These are phyloP conservation scores for Electrophaes corylata DNA, from an alignment of 2,888 invertebrate species.

Conservation along the genomic window DNA sequence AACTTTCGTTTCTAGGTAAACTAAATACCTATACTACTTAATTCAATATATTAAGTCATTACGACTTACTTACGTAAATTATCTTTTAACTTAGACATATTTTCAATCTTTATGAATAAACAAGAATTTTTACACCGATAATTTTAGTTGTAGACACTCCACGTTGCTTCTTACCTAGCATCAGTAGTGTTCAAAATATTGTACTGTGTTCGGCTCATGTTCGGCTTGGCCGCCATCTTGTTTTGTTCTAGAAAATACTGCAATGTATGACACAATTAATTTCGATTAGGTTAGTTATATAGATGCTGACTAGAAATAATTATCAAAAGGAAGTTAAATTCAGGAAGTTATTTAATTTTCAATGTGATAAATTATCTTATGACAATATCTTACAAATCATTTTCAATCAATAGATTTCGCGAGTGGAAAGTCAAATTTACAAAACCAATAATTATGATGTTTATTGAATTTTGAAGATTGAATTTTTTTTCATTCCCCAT, in stretches of 20 bases:
- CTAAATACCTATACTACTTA: no score
- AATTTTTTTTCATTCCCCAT: no score
- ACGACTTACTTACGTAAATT: no score
- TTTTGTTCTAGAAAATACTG: conserved; percentile 32
- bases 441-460: no score
- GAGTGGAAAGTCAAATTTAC: no score
- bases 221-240: conserved; percentile 34
- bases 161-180: background rate
- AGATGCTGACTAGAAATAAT: background rate
- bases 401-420: conserved; percentile 13
- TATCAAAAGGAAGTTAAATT: background rate
- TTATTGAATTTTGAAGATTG: no score
- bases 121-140: background rate
- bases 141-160: background rate
- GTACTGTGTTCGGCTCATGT: conserved; percentile 17
- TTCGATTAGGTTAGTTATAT: conserved; percentile 8
- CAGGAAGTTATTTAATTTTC: background rate
- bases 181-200: background rate
- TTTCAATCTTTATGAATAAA: no score
- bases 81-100: no score
- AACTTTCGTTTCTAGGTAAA: no score
- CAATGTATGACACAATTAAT: conserved; percentile 26
- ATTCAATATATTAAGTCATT: no score
- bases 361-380: background rate
- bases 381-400: background rate